Percentiles rank a stretch among this genome's conserved stretches.
These are phyloP conservation scores for Stratiomys singularior DNA, from an alignment of 2,888 invertebrate species.

Conservation along the genomic window DNA sequence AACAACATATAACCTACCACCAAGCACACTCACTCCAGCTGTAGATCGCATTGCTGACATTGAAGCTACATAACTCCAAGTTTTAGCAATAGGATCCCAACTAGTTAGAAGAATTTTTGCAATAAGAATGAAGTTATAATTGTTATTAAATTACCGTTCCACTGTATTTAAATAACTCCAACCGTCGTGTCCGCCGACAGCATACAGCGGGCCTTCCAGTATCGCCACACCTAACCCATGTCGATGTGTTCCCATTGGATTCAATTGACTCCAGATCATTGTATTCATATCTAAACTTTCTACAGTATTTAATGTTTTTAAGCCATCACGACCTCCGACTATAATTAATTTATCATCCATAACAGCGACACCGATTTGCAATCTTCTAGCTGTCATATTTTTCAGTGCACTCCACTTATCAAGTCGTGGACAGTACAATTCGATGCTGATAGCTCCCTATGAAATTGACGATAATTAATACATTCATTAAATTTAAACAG, in stretches of 20 bases:
- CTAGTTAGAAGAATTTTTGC: slow-evolving; percentile 61
- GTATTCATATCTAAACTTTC: slow-evolving; percentile 89
- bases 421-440: slow-evolving; percentile 74
- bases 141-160: slow-evolving; percentile 69
- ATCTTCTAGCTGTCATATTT: slow-evolving; percentile 69
- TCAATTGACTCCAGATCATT: slow-evolving; percentile 81
- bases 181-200: slow-evolving; percentile 95
- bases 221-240: slow-evolving; percentile 84
- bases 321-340: slow-evolving; percentile 91
- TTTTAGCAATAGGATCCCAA: slow-evolving; percentile 88
- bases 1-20: slow-evolving; percentile 86
- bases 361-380: slow-evolving; percentile 93
- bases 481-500: not conserved
- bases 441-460: slow-evolving; percentile 85
- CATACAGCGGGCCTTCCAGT: slow-evolving; percentile 84
- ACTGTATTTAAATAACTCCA: slow-evolving; percentile 90
- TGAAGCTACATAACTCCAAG: slow-evolving; percentile 90
- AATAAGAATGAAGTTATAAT: not conserved
- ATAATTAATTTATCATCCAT: slow-evolving; percentile 84
- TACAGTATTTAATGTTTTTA: slow-evolving; percentile 93
- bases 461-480: not conserved
- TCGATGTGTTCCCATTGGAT: slow-evolving; percentile 90
- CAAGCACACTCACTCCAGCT: slow-evolving; percentile 89
- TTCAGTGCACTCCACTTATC: slow-evolving; percentile 64
- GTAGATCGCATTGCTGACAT: slow-evolving; percentile 88